These are phyloP conservation scores for Melanotaenia maccullochi DNA, from an alignment of 2,797 vertebrate species.

Conservation along the genomic window DNA sequence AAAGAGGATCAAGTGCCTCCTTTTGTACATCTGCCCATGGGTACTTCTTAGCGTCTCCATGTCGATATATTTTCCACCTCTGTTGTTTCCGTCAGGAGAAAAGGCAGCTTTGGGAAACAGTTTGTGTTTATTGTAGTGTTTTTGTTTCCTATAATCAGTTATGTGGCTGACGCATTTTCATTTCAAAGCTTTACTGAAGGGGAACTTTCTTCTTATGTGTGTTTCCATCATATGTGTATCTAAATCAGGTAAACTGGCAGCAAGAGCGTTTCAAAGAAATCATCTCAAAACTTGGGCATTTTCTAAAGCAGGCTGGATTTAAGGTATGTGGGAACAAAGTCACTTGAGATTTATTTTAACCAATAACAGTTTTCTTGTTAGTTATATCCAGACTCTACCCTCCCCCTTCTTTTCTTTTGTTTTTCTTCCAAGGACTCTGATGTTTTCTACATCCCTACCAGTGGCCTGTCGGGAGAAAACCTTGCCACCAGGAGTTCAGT, in stretches of 20 bases:
- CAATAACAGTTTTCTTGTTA: background rate
- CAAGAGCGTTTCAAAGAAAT: constrained; percentile 95
- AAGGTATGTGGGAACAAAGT: constrained; percentile 83
- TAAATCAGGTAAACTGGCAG: constrained; percentile 94
- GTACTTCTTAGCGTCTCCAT: background rate
- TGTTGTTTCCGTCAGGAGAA: constrained; percentile 13
- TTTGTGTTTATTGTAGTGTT: constrained; percentile 9
- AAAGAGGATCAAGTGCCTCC: background rate
- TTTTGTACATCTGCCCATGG: background rate
- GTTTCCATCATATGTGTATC: constrained; percentile 33
- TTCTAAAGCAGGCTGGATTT: constrained; percentile 98
- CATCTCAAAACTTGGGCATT: constrained; percentile 91
- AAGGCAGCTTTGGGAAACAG: background rate
- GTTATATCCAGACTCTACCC: background rate
- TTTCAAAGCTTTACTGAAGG: constrained; percentile 29
- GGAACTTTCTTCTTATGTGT: constrained; percentile 32
- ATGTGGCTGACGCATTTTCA: constrained; percentile 42
- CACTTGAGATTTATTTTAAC: background rate
- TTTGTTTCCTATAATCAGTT: constrained; percentile 41
- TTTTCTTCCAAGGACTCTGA: constrained; percentile 88
- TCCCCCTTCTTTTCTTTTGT: constrained; percentile 3
- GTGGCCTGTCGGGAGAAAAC: constrained; percentile 97
- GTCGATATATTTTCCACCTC: background rate
- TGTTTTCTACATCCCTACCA: constrained; percentile 95
- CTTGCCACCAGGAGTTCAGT: constrained; percentile 86